Evolutionary conservation across 2,888 invertebrate species (phyloP).

Genomic region (Dasysyrphus tricinctus): DNA sequence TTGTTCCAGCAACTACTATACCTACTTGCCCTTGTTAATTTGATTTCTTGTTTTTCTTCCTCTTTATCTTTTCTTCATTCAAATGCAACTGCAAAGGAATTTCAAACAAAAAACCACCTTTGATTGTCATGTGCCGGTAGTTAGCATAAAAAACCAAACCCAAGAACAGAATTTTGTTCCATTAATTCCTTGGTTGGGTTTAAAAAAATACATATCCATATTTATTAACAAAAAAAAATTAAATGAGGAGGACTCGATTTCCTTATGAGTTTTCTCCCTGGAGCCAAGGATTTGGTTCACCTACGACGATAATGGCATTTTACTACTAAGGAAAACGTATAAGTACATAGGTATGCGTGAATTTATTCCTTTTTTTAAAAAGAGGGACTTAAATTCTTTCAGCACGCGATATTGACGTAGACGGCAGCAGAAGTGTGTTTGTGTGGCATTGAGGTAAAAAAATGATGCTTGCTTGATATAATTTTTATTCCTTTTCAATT

Average conservation of each 20-base stretch:
- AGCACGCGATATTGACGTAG: constrained; percentile 59
- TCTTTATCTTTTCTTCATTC: constrained; percentile 43
- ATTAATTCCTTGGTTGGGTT: constrained; percentile 35
- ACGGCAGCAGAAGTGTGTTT: constrained; percentile 31
- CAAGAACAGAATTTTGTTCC: constrained; percentile 12
- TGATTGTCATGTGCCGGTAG: constrained; percentile 70
- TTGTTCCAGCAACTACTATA: constrained; percentile 23
- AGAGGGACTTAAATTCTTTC: constrained; percentile 19
- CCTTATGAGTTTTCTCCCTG: constrained; percentile 41
- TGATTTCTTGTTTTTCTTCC: constrained; percentile 28
- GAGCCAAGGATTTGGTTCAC: constrained; percentile 44
- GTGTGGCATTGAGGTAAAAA: constrained; percentile 58
- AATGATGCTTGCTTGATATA: constrained; percentile 56
- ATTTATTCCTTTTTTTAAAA: constrained; percentile 6
- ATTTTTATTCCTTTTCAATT: constrained; percentile 59
- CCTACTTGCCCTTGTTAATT: constrained; percentile 49
- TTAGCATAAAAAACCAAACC: constrained; percentile 42
- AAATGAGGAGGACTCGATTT: constrained; percentile 23
- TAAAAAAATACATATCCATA: constrained; percentile 11
- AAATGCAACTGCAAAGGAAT: constrained; percentile 53
- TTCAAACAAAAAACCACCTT: constrained; percentile 50
- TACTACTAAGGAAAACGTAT: constrained; percentile 4
- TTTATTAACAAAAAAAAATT: constrained; percentile 25
- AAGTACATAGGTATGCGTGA: not conserved
- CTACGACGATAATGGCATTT: constrained; percentile 46